Base-by-base conservation (phyloP, 92 coral and sea anemone genomes). In the Phenganax subtilis region DNA sequence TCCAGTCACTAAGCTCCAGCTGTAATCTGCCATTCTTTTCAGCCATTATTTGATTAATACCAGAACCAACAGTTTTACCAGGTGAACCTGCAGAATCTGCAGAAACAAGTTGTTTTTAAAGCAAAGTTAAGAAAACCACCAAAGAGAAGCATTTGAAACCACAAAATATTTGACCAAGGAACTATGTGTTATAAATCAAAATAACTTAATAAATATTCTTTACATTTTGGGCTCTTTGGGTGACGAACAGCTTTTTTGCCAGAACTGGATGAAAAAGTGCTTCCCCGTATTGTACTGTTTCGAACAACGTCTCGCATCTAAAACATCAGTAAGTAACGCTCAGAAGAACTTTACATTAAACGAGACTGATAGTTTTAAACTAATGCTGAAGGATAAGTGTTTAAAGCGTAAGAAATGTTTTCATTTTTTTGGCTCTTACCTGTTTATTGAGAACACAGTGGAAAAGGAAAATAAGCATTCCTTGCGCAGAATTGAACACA, bases 381-480 rank as follows among this genome's bases (percentile, higher is more conserved):
- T 20, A 14, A 1, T 3, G 25, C 65, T 12, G 25, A 59, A 59
- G 25, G 7, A 59, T 12, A 12, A 59, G 25, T 12, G 15, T 59
- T 59, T 59, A 3, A 59, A 59, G 25, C 7, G 51, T 20, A 17
- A 69, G 10, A 15, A 31, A 69, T 3, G 54, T 31, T 30, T 69
- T 7, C 9, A 51, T 20, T 8, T 6, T 16, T 20, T 15, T 28
- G 1, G 31, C 30, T n/a, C 85, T 69, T 51, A 93, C 98, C 97
- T 93, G 97, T 61, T 93, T 90, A 76, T 91, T 90, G 20, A 93
- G 85, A 16, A 93, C 74, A 72, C 98, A 93, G 70, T 93, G 96
- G 76, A 93, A 91, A 56, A 93, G 76, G 85, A 93, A 93, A 20
- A 93, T 93, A 87, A 91, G 86, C 86, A 93, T 85, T 17, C 98